phyloP scores from a whole-genome alignment of 2,113 vertebrate species.

The Morone saxatilis region DNA sequence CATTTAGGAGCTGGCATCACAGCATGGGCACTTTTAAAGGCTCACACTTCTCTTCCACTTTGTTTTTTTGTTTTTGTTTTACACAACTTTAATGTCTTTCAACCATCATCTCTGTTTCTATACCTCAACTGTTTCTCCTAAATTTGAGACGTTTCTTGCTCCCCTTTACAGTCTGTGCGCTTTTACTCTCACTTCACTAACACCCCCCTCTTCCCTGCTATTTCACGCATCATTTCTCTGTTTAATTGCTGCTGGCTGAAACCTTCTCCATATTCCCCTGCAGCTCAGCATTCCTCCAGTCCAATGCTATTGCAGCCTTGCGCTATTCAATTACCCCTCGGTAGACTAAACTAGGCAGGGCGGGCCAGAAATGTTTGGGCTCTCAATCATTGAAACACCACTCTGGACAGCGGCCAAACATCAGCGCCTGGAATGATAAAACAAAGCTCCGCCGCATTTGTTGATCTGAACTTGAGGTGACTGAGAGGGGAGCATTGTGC shows the following conservation, averaged over 20 bases:
- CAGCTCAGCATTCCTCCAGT: slow-evolving; percentile 75
- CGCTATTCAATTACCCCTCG: slow-evolving; percentile 81
- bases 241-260: slow-evolving; percentile 86
- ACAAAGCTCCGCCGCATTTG: slow-evolving; percentile 35
- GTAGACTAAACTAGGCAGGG: slow-evolving; percentile 71
- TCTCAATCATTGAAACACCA: slow-evolving; percentile 72
- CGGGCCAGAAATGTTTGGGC: slow-evolving; percentile 65
- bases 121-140: slow-evolving; percentile 11
- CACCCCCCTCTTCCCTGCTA: slow-evolving; percentile 61
- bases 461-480: slow-evolving; percentile 49
- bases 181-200: slow-evolving; percentile 58
- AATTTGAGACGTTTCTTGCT: slow-evolving; percentile 40
- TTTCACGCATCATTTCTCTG: slow-evolving; percentile 85
- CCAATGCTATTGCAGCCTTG: slow-evolving; percentile 71
- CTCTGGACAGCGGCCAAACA: slow-evolving; percentile 68
- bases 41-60: slow-evolving; percentile 8
- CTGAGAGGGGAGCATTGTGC: slow-evolving; percentile 8
- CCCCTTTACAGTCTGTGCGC: slow-evolving; percentile 38
- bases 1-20: slow-evolving; percentile 3
- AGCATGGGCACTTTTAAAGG: slow-evolving; percentile 31
- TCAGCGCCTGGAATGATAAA: slow-evolving; percentile 45
- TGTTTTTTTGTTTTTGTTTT: slow-evolving; percentile 27
- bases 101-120: slow-evolving; percentile 25
- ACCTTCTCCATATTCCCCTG: slow-evolving; percentile 71
- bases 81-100: slow-evolving; percentile 33